Conservation (phyloP, 2,797 vertebrate genomes). For the Spinibarbus caldwelli region DNA sequence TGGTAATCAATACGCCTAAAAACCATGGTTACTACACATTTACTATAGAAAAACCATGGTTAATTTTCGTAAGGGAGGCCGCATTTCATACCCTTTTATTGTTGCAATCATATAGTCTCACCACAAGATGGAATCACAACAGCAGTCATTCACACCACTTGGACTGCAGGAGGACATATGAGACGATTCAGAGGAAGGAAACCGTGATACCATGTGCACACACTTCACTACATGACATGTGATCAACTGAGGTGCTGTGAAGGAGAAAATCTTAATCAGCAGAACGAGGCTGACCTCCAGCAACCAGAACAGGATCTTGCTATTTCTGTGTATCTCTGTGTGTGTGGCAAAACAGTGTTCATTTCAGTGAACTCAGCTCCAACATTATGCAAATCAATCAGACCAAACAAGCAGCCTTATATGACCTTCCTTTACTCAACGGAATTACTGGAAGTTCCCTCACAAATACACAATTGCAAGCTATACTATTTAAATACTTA, state of each 20-base stretch:
- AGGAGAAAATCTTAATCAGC: conserved; percentile 29
- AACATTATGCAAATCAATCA: neutral
- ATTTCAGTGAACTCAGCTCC: neutral
- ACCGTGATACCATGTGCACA: neutral
- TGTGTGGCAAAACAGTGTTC: neutral
- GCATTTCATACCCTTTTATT: neutral
- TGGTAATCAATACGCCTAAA: no score
- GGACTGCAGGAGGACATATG: neutral
- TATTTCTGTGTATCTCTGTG: neutral
- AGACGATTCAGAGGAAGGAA: conserved; percentile 12
- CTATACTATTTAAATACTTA: neutral
- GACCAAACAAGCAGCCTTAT: neutral
- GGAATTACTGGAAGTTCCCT: neutral
- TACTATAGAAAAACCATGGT: no score
- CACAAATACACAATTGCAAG: neutral
- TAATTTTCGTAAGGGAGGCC: neutral
- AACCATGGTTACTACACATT: no score
- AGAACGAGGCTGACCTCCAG: neutral
- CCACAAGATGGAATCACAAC: conserved; percentile 5
- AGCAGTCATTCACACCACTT: neutral
- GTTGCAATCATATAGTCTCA: neutral
- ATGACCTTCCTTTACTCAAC: neutral
- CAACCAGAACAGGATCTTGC: conserved; percentile 14
- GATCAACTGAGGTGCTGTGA: neutral
- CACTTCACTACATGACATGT: neutral